These are phyloP conservation scores for Stenurella melanura DNA, from an alignment of 2,888 invertebrate genomes.

Conservation along the genomic window DNA sequence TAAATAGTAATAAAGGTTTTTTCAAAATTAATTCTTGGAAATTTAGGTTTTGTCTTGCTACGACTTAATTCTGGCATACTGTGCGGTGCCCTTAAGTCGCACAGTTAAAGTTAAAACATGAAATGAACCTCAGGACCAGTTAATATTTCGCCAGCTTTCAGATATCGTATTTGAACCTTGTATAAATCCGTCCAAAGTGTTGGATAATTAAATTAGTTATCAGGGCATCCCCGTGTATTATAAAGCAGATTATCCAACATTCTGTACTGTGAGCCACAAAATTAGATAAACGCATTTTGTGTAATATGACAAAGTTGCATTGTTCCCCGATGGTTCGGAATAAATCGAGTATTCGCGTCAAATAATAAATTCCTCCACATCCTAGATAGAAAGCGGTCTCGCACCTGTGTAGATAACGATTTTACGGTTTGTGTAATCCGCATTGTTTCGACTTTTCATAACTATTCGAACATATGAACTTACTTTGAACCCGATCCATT, in stretches of 20 bases:
- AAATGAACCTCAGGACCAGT: too few species aligned
- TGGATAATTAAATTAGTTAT: neutral
- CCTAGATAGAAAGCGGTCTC: constrained; percentile 16
- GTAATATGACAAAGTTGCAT: neutral
- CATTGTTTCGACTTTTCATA: constrained; percentile 21
- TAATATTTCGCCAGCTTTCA: neutral
- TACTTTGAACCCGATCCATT: constrained; percentile 3
- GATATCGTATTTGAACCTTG: neutral
- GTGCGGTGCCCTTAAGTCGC: too few species aligned
- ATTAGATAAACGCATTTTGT: constrained; percentile 8
- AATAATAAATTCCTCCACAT: neutral
- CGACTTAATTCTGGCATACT: too few species aligned
- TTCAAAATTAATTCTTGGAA: too few species aligned
- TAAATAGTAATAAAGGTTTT: too few species aligned
- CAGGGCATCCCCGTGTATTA: neutral
- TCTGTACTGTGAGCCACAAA: neutral
- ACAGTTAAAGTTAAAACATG: too few species aligned
- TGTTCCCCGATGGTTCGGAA: neutral
- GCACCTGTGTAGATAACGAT: constrained; percentile 21
- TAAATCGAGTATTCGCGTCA: constrained; percentile 8
- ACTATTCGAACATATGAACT: neutral
- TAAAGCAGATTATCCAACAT: neutral
- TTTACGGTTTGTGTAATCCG: constrained; percentile 20
- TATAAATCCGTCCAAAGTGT: neutral
- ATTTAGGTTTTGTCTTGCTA: too few species aligned